phyloP scores from a whole-genome alignment of 2,888 invertebrate genomes.

The Sphaeridia pumilis region DNA sequence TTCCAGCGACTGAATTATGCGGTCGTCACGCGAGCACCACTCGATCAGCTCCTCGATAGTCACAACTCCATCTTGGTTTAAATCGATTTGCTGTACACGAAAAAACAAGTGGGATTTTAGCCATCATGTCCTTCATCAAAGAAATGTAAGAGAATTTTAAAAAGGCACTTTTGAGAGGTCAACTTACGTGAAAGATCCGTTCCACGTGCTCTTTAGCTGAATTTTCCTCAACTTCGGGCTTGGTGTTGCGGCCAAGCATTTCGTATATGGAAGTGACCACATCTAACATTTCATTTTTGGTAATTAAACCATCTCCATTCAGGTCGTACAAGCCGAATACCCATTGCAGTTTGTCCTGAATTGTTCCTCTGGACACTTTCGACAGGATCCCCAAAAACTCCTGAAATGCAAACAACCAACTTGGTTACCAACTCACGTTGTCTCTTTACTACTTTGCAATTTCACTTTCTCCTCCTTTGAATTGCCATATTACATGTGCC shows the following conservation, averaged over 20 bases:
- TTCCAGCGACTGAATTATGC: conserved; percentile 55
- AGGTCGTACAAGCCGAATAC: conserved; percentile 77
- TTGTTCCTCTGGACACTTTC: conserved; percentile 67
- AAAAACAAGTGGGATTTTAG: too few relatives aligned
- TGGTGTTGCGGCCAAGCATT: conserved; percentile 67
- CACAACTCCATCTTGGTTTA: conserved; percentile 66
- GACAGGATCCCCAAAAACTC: conserved; percentile 74
- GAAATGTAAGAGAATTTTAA: neutral
- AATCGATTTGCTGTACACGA: conserved; percentile 56
- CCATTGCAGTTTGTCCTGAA: conserved; percentile 78
- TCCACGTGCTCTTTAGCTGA: conserved; percentile 75
- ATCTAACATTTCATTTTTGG: conserved; percentile 68
- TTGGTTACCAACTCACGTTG: too few relatives aligned
- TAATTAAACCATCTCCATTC: conserved; percentile 73
- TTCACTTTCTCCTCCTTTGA: too few relatives aligned
- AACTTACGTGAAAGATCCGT: conserved; percentile 67
- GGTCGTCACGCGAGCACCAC: conserved; percentile 64
- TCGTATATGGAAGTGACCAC: conserved; percentile 76
- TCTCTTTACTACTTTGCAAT: too few relatives aligned
- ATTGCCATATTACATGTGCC: too few relatives aligned
- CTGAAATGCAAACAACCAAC: conserved; percentile 49
- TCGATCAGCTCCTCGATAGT: conserved; percentile 66
- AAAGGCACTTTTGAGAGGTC: neutral
- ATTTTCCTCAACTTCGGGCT: conserved; percentile 56
- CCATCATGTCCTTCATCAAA: neutral